These are phyloP conservation scores for Ypsolopha sequella DNA, from an alignment of 2,888 invertebrate genomes.

Conservation along the genomic window DNA sequence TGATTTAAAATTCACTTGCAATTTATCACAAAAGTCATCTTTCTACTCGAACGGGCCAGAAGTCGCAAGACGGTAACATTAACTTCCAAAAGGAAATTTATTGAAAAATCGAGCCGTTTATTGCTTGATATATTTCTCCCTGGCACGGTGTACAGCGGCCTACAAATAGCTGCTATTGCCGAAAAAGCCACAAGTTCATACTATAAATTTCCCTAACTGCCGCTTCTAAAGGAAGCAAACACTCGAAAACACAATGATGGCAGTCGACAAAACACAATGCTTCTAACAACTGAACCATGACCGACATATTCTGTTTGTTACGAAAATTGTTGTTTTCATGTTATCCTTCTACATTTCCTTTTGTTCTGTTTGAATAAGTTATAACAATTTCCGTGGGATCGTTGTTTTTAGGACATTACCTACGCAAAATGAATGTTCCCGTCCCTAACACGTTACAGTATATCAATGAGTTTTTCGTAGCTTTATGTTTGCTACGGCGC, in stretches of 20 bases:
- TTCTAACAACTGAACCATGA: slow-evolving; percentile 54
- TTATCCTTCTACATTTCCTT: slow-evolving; percentile 21
- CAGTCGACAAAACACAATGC: slow-evolving; percentile 52
- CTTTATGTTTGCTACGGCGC: too few relatives aligned
- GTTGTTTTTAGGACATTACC: not conserved
- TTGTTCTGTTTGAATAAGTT: slow-evolving; percentile 2
- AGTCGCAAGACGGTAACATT: too few relatives aligned
- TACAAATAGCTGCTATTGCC: slow-evolving; percentile 54
- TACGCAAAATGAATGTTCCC: not conserved
- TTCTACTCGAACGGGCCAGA: too few relatives aligned
- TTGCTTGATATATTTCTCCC: slow-evolving; percentile 35
- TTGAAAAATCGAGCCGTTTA: slow-evolving; percentile 41
- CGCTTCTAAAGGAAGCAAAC: slow-evolving; percentile 60
- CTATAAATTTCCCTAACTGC: slow-evolving; percentile 68
- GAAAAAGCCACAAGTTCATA: slow-evolving; percentile 63
- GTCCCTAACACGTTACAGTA: too few relatives aligned
- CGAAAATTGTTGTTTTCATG: slow-evolving; percentile 44
- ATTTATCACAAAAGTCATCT: too few relatives aligned
- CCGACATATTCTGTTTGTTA: slow-evolving; percentile 61
- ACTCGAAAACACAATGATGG: slow-evolving; percentile 64
- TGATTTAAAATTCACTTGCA: too few relatives aligned
- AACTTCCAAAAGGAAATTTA: slow-evolving; percentile 15
- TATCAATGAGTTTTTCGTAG: too few relatives aligned
- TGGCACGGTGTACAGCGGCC: slow-evolving; percentile 29
- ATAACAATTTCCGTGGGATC: not conserved